Evolutionary conservation across 2,113 vertebrate genomes (phyloP), one percentile per base, ranked within the genome.

Genomic region (Lepisosteus osseus): DNA sequence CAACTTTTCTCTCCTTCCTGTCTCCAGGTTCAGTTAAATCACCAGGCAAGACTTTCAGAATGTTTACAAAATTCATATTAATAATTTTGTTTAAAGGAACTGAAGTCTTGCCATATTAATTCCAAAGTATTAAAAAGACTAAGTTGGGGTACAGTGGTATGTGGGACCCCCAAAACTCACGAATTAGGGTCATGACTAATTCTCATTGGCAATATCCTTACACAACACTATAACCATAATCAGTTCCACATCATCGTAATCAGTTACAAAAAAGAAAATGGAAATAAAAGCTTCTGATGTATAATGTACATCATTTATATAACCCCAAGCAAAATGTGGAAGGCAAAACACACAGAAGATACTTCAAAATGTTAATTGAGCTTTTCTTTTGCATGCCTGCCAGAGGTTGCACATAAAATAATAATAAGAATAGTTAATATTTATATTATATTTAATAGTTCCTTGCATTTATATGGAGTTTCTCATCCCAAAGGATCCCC

Each of bases 351-450:
- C 76, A 70, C 55, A 54, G 68, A 47, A 69, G 70, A 42, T 68
- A 75, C 73, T 67, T 74, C 61, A 71, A 61, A 41, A 67, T 72
- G 72, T 78, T 86, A 83, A 88, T 81, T 82, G 74, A 69, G 65
- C 72, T 82, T 77, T 75, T 80, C 72, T 78, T 76, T 76, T 74
- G 70, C 69, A 65, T 81, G 77, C 78, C 78, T 79, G 68, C 56
- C 74, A 44, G 56, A 56, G 70, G 79, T 73, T 76, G 71, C 77
- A 79, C 74, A 45, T 65, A 79, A 82, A 74, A 78, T 71, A 29
- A 29, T 29, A 29, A 29, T 29, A 29, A 29, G 29, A 29, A 29
- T 29, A 29, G 29, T 29, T 29, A 29, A 29, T 29, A 29, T 29
- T 29, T 29, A 29, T 29, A 72, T 69, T 7, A 70, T 70, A 68